Percentiles rank a stretch among this genome's conserved stretches.
Evolutionary conservation across 2,888 invertebrate species (phyloP).

Genomic region (Melieria omissa): DNA sequence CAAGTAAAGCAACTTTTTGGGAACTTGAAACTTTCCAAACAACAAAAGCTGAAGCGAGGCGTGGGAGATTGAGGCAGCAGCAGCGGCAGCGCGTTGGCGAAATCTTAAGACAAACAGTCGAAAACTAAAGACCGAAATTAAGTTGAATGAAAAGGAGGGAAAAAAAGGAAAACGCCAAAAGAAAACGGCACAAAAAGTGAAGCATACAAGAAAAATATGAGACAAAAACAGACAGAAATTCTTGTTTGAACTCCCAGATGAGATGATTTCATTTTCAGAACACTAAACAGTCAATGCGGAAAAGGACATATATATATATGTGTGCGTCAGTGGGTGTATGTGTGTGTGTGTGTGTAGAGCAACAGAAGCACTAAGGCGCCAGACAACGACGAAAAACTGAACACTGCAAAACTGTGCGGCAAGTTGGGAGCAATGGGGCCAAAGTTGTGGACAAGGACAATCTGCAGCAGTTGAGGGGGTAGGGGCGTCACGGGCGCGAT

Average conservation of each 20-base stretch:
- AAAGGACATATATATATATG: not conserved
- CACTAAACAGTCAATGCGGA: slow-evolving; percentile 9
- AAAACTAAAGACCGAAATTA: too few species aligned
- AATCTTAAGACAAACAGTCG: not conserved
- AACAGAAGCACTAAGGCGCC: not conserved
- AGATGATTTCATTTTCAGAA: slow-evolving; percentile 41
- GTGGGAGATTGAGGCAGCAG: not conserved
- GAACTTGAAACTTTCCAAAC: slow-evolving; percentile 29
- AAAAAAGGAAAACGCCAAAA: not conserved
- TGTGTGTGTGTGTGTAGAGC: not conserved
- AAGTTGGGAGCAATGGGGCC: slow-evolving; percentile 2
- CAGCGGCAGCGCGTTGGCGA: not conserved
- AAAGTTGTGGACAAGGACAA: slow-evolving; percentile 7
- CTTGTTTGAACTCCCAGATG: slow-evolving; percentile 37
- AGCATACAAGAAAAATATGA: slow-evolving; percentile 14
- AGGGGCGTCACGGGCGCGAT: not conserved
- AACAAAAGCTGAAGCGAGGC: slow-evolving; percentile 31
- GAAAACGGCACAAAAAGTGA: slow-evolving; percentile 1
- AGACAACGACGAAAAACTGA: not conserved
- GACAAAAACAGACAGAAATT: slow-evolving; percentile 8
- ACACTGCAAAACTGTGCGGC: slow-evolving; percentile 10
- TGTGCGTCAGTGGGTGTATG: not conserved
- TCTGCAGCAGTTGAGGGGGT: not conserved
- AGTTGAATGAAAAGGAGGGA: not conserved
- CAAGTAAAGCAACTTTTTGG: not conserved